phyloP scores from a whole-genome alignment of 2,113 vertebrate species.

The Notechis scutatus region DNA sequence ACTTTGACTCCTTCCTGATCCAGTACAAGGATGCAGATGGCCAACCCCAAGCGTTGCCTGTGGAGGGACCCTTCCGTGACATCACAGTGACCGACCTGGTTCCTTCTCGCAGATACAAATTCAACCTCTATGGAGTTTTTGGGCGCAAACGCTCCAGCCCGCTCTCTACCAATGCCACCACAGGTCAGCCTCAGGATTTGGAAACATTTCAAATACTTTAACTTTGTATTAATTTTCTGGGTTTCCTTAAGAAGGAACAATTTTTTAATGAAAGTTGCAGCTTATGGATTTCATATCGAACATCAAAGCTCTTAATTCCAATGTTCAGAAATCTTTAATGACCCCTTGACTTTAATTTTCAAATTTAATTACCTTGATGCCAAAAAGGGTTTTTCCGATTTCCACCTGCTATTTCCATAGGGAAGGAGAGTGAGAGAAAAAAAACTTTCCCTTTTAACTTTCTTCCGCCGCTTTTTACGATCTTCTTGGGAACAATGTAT shows the following conservation, averaged over 20 bases:
- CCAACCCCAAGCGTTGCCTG: constrained; percentile 29
- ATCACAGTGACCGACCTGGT: constrained; percentile 38
- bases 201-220: not conserved
- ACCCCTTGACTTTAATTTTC: too few relatives aligned
- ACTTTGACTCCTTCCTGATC: constrained; percentile 52
- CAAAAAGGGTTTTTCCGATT: too few relatives aligned
- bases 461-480: too few relatives aligned
- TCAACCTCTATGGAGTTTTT: constrained; percentile 58
- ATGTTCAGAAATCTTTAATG: too few relatives aligned
- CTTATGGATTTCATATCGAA: not conserved
- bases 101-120: constrained; percentile 57
- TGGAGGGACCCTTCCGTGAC: constrained; percentile 22
- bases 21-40: constrained; percentile 55
- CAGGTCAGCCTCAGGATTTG: not conserved
- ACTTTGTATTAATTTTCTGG: not conserved
- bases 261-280: not conserved
- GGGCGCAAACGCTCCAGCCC: constrained; percentile 31
- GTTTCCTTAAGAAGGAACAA: not conserved
- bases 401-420: too few relatives aligned
- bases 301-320: not conserved
- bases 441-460: too few relatives aligned
- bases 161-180: constrained; percentile 8
- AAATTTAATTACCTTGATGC: too few relatives aligned
- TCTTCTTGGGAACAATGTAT: too few relatives aligned
- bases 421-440: too few relatives aligned